phyloP scores from a whole-genome alignment of 2,113 vertebrate genomes.

The Lasiurus borealis region DNA sequence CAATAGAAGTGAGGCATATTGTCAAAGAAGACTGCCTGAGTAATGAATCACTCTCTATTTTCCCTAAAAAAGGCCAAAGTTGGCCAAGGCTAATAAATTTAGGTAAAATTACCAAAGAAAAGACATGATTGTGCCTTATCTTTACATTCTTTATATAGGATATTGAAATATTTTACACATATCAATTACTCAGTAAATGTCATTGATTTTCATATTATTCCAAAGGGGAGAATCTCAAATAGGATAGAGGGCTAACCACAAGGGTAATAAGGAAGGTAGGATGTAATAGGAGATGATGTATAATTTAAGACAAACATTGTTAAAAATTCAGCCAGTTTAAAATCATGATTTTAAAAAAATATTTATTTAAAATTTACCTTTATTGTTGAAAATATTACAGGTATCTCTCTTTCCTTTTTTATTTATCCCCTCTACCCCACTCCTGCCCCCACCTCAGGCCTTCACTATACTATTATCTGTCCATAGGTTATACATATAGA shows the following conservation, averaged over 20 bases:
- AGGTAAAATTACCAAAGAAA: constrained; percentile 28
- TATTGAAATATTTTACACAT: neutral
- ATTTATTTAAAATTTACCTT: too few species aligned
- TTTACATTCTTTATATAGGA: neutral
- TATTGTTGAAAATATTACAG: too few species aligned
- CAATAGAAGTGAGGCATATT: neutral
- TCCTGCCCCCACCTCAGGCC: too few species aligned
- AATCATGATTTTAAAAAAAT: neutral
- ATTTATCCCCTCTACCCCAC: too few species aligned
- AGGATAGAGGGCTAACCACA: neutral
- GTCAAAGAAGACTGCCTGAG: neutral
- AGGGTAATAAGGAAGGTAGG: neutral
- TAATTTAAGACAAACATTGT: constrained; percentile 14
- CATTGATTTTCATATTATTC: neutral
- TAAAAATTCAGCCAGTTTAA: constrained; percentile 22
- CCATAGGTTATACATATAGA: neutral
- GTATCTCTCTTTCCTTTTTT: too few species aligned
- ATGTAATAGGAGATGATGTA: neutral
- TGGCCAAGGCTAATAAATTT: neutral
- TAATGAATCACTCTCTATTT: neutral
- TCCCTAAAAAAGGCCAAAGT: neutral
- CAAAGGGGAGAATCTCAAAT: neutral
- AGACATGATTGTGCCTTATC: neutral
- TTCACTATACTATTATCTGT: too few species aligned
- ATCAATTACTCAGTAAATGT: neutral